Base-by-base conservation (phyloP, 2,888 invertebrate species). In the Drosophila koepferae region DNA sequence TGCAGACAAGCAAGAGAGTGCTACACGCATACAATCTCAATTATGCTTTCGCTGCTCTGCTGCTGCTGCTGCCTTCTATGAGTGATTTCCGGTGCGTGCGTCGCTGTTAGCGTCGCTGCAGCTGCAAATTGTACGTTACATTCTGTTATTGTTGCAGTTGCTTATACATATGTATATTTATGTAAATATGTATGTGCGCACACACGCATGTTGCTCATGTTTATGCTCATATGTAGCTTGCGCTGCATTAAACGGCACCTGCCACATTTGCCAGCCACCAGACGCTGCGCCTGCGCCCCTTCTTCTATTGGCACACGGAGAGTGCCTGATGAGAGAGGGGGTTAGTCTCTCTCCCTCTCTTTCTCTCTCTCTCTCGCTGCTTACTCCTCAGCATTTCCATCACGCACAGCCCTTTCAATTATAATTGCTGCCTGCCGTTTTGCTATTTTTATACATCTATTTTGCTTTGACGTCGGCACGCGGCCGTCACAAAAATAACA, bases 81-180 rank as follows among this genome's bases (percentile, higher is more conserved):
- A 91, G 80, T 80, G 84, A 77, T 91, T 90, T 91, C 91, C 91
- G 91, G 91, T 90, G 91, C 90, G 84, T 86, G 81, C 66, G 74
- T 71, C 74, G 77, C 75, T 49, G 67, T 56, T 43, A 28, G 46
- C 74, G 67, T 77, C 67, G 70, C 70, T 81, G 71, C 59, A 62
- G 60, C 77, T 79, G 81, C 79, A 63, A 81, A 79, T 76, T 76
- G 68, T 86, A 71, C 78, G 80, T 78, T 84, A 80, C 73, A 70
- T 80, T 68, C 68, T 61, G 65, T 44, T 65, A 55, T 63, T 74
- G 55, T 65, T 72, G 65, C 61, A 77, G 54, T 64, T 63, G 41
- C 54, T 14, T 40, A 41, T 34, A 44, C 4, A 0, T n/a, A 8
- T 41, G 41, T n/a, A 16, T 28, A 16, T 3, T 60, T 16, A 43